phyloP scores from a whole-genome alignment of 2,113 vertebrate species.

The Ifrita kowaldi region DNA sequence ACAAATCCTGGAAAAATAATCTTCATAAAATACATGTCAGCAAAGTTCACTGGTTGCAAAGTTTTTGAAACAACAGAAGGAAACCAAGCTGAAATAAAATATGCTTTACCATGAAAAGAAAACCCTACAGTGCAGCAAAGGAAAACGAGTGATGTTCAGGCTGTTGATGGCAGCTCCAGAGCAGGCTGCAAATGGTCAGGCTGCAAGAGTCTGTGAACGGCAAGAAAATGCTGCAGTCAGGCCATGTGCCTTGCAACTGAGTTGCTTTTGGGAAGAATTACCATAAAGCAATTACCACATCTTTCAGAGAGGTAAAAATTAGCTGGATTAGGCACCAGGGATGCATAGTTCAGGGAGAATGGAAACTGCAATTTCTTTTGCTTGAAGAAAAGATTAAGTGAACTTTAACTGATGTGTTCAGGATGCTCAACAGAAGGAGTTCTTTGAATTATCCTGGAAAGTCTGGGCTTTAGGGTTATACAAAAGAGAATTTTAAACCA shows the following conservation, averaged over 20 bases:
- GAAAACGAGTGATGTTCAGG: neutral
- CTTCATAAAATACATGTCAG: neutral
- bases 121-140: neutral
- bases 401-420: neutral
- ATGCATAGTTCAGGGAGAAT: neutral
- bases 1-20: constrained; percentile 10
- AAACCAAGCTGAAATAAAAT: neutral
- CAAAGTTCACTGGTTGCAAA: neutral
- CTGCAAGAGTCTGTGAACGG: neutral
- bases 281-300: neutral
- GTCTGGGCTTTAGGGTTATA: neutral
- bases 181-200: neutral
- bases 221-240: neutral
- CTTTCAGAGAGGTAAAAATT: neutral
- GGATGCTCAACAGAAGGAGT: neutral
- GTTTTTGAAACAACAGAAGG: neutral
- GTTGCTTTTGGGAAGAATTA: neutral
- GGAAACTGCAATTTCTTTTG: neutral
- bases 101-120: neutral
- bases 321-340: neutral
- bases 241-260: neutral
- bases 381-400: neutral
- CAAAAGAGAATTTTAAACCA: neutral
- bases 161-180: neutral
- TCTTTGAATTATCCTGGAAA: neutral